Percentiles rank a stretch among this genome's conserved stretches.
Evolutionary conservation across 2,113 vertebrate species (phyloP).

Genomic region (Colossoma macropomum): DNA sequence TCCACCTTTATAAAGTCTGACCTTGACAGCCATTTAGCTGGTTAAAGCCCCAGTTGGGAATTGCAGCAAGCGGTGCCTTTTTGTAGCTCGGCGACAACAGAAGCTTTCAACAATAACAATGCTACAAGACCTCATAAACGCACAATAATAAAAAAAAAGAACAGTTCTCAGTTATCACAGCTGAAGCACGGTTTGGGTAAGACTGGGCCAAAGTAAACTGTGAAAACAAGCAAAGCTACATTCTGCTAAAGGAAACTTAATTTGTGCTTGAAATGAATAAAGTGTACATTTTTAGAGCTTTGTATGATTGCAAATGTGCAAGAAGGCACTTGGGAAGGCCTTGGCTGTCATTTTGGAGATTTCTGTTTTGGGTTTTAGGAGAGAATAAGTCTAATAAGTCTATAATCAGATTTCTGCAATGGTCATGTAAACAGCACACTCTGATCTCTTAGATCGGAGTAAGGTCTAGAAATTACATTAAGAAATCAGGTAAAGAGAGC

Average conservation of each 20-base stretch:
- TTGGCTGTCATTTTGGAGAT: no score
- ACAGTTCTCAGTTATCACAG: neutral
- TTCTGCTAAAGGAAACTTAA: neutral
- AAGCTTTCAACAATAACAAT: slow-evolving; percentile 10
- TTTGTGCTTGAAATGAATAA: neutral
- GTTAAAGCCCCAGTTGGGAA: slow-evolving; percentile 35
- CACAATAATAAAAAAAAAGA: neutral
- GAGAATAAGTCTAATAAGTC: neutral
- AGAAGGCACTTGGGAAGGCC: neutral
- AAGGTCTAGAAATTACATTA: no score
- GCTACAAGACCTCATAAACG: neutral
- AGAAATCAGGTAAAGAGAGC: no score
- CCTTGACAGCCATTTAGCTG: slow-evolving; percentile 37
- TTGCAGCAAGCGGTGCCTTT: neutral
- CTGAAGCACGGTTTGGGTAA: neutral
- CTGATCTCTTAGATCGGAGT: no score
- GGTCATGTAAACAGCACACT: no score
- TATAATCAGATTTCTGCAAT: no score
- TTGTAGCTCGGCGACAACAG: neutral
- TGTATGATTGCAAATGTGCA: neutral
- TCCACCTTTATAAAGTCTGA: slow-evolving; percentile 41
- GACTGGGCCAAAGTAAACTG: neutral
- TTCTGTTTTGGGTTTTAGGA: neutral
- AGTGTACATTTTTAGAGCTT: neutral
- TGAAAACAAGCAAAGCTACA: neutral